These are phyloP conservation scores for Priocnemis perturbator DNA, from an alignment of 2,888 invertebrate genomes.

Conservation along the genomic window DNA sequence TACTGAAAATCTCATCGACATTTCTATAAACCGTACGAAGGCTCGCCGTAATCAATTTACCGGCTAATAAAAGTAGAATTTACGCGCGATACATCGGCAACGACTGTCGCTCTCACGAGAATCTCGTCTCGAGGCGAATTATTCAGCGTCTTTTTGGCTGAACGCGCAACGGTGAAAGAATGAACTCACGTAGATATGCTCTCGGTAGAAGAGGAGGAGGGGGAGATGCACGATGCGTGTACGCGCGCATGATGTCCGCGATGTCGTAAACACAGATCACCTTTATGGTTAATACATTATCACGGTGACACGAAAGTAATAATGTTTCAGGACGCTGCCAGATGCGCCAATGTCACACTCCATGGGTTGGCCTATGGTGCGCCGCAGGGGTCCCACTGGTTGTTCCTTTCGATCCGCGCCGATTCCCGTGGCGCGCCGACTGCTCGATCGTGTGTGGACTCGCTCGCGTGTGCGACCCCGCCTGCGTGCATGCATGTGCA, in stretches of 20 bases:
- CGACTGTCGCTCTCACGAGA: too few relatives aligned
- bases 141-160: too few relatives aligned
- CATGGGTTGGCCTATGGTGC: constrained; percentile 41
- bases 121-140: too few relatives aligned
- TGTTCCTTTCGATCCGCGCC: constrained; percentile 15
- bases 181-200: too few relatives aligned
- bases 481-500: not conserved
- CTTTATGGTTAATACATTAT: constrained; percentile 47
- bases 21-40: too few relatives aligned
- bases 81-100: not conserved
- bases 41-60: not conserved
- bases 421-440: constrained; percentile 14
- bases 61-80: not conserved
- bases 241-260: constrained; percentile 11
- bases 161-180: too few relatives aligned
- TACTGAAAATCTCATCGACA: too few relatives aligned
- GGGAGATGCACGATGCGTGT: too few relatives aligned
- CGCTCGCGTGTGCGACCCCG: constrained; percentile 1
- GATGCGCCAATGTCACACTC: constrained; percentile 69
- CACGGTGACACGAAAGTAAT: constrained; percentile 42
- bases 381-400: constrained; percentile 28
- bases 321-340: constrained; percentile 47
- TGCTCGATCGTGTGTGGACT: not conserved
- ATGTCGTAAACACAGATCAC: constrained; percentile 48
- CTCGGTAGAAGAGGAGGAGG: too few relatives aligned